Base-by-base conservation (phyloP, 2,113 vertebrate species). In the Nematolebias whitei region DNA sequence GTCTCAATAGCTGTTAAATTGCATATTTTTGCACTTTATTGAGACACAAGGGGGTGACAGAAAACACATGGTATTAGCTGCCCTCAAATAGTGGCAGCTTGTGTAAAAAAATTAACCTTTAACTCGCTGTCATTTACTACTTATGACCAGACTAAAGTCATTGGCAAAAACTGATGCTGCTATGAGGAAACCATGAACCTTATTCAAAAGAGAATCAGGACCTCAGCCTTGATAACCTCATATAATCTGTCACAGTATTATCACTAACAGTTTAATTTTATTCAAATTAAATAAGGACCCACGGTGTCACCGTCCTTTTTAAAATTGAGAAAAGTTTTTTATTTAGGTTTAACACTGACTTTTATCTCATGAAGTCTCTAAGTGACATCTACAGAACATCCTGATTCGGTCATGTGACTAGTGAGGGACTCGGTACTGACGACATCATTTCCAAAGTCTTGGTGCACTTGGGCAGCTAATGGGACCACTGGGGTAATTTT, bases 171-270 rank as follows among this genome's bases (percentile, higher is more conserved):
- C 12, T 43, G 2, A 12, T 11, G 5, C 10, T 10, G 18, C 55
- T 18, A 32, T 16, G 9, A 29, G 22, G 15, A 39, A 76, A 56
- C 44, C 22, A 19, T 18, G 11, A 35, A 55, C 48, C 16, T 18
- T 22, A 22, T 64, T 35, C 7, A 18, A 22, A 22, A 68, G 16
- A 58, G 47, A 68, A 74, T 78, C 68, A 73, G 47, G 29, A 64
- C 60, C 45, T 74, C 66, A 67, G 50, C 43, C 26, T 10, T 59
- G 38, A 74, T 68, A 80, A 58, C 55, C 53, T 71, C 49, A 19
- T 43, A 53, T 74, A 73, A 82, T 68, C 50, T 71, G 63, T 54
- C 32, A 22, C 51, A 68, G 43, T 63, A 57, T 71, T 48, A 16
- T 29, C 41, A 59, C 51, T 20, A 47, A 63, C 40, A 44, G 49